Evolutionary conservation across 2,888 invertebrate species (phyloP).

Genomic region (Meliscaeva auricollis): DNA sequence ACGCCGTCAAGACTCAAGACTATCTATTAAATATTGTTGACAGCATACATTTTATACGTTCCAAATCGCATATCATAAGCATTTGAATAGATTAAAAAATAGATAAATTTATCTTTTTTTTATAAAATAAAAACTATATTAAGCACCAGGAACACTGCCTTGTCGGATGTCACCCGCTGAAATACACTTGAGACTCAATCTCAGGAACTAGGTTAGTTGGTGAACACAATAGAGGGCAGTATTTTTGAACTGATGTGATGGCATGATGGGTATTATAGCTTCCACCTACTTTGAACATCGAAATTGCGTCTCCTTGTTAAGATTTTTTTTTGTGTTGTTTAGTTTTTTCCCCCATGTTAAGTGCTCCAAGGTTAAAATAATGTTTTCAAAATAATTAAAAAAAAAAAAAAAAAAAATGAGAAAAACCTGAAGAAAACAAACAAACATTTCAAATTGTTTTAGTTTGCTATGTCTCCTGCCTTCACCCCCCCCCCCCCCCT

Average conservation of each 20-base stretch:
- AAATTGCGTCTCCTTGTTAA: constrained; percentile 40
- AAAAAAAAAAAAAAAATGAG: constrained; percentile 16
- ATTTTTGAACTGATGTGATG: constrained; percentile 5
- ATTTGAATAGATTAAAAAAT: constrained; percentile 28
- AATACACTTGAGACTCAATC: constrained; percentile 19
- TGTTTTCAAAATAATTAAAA: constrained; percentile 65
- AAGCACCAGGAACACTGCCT: not conserved
- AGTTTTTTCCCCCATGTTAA: constrained; percentile 37
- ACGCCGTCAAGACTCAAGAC: not conserved
- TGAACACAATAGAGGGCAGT: constrained; percentile 28
- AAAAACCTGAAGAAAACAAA: constrained; percentile 33
- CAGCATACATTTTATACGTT: constrained; percentile 19
- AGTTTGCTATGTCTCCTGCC: constrained; percentile 24
- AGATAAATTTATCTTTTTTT: constrained; percentile 16
- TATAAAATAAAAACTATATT: constrained; percentile 1
- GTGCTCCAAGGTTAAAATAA: constrained; percentile 69
- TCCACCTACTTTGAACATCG: constrained; percentile 1
- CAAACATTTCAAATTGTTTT: constrained; percentile 37
- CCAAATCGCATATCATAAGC: constrained; percentile 66
- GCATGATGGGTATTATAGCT: not conserved
- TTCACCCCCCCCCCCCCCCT: no score
- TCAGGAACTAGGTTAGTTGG: constrained; percentile 68
- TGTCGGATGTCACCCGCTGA: not conserved
- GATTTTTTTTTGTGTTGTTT: not conserved
- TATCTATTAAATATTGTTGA: constrained; percentile 10